Conservation (phyloP, 2,797 vertebrate genomes). For the Alosa sapidissima region DNA sequence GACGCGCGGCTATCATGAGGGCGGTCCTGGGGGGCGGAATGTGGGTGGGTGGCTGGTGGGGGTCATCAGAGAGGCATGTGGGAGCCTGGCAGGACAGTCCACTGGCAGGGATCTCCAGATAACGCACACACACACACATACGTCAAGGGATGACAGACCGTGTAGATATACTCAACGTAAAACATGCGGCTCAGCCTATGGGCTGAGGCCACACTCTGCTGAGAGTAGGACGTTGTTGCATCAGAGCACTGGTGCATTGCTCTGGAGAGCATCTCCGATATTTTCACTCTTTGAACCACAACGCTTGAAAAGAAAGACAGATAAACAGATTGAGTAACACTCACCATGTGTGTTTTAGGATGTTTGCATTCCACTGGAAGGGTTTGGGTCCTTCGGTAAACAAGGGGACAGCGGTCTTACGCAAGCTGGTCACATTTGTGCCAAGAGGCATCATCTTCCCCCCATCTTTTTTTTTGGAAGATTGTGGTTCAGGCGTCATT, state of each 20-base stretch:
- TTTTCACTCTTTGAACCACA: background rate
- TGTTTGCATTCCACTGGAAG: background rate
- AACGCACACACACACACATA: background rate
- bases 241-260: background rate
- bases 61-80: background rate
- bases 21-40: background rate
- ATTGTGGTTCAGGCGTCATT: background rate
- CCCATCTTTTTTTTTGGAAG: background rate
- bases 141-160: background rate
- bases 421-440: background rate
- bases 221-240: background rate
- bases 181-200: background rate
- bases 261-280: constrained; percentile 20
- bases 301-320: background rate
- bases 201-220: background rate
- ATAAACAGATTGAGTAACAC: constrained; percentile 15
- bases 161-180: constrained; percentile 12
- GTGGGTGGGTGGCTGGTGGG: background rate
- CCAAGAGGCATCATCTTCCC: background rate
- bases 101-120: constrained; percentile 1
- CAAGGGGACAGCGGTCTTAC: background rate
- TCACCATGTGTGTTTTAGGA: constrained; percentile 9
- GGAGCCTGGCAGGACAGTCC: background rate
- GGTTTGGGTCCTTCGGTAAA: background rate
- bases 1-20: background rate